Percentiles rank a stretch among this genome's conserved stretches.
Conservation (phyloP, 1,140 invertebrate species). For the Andrena cerasifolii region DNA sequence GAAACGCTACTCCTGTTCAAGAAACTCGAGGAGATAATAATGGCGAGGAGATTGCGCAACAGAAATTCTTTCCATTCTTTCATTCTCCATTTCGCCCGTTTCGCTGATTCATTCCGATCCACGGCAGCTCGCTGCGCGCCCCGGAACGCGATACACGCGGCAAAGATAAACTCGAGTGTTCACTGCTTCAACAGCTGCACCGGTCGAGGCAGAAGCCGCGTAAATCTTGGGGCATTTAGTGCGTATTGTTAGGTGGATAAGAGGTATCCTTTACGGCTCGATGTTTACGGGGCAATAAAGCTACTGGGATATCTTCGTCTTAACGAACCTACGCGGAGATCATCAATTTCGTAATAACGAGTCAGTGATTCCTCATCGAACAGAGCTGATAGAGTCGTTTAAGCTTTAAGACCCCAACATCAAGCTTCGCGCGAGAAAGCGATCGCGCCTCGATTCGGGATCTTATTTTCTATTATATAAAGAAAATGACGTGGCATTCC, state of each 20-base stretch:
- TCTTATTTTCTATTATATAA: constrained; percentile 64
- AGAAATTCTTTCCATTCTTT: constrained; percentile 2
- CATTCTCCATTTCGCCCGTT: constrained; percentile 3
- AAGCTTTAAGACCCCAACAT: too few relatives aligned
- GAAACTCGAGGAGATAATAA: background rate
- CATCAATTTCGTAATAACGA: too few relatives aligned
- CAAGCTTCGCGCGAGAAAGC: background rate
- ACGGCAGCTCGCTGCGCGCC: background rate
- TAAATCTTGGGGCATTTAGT: background rate
- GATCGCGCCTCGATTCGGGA: background rate
- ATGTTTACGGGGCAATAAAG: background rate
- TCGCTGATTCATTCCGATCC: background rate
- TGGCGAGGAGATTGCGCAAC: background rate
- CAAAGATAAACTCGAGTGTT: background rate
- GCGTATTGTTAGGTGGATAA: background rate
- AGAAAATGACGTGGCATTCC: constrained; percentile 62
- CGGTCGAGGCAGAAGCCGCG: background rate
- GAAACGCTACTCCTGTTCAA: background rate
- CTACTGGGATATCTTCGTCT: background rate
- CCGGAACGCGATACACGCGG: background rate
- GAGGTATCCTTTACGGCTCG: background rate
- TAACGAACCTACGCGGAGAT: background rate
- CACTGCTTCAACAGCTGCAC: background rate
- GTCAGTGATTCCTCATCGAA: too few relatives aligned
- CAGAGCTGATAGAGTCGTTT: too few relatives aligned